Conservation (phyloP, 1,140 invertebrate species). For the Delia radicum region DNA sequence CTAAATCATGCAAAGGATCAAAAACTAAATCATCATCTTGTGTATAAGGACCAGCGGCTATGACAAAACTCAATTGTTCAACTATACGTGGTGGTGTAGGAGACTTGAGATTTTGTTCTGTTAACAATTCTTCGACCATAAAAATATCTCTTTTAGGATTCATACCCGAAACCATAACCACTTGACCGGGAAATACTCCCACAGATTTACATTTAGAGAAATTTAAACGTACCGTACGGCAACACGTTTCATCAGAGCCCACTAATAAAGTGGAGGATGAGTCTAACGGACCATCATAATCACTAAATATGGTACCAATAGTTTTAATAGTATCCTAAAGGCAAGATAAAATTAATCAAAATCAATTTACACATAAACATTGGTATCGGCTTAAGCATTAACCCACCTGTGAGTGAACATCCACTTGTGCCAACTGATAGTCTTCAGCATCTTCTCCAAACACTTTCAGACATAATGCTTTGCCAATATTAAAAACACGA, state of each 20-base stretch:
- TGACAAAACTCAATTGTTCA: constrained; percentile 68
- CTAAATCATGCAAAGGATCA: constrained; percentile 78
- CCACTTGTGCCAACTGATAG: constrained; percentile 29
- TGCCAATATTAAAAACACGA: constrained; percentile 32
- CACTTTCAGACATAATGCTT: constrained; percentile 27
- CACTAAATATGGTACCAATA: constrained; percentile 71
- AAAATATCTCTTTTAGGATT: constrained; percentile 71
- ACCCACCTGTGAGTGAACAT: constrained; percentile 30
- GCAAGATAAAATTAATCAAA: background rate
- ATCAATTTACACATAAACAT: background rate
- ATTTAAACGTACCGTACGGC: constrained; percentile 60
- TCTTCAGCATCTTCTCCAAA: constrained; percentile 27
- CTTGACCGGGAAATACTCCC: constrained; percentile 83
- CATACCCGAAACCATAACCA: constrained; percentile 71
- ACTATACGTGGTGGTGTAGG: constrained; percentile 41
- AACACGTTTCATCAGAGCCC: constrained; percentile 61
- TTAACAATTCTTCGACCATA: constrained; percentile 66
- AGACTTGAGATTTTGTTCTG: constrained; percentile 52
- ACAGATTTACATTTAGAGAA: constrained; percentile 67
- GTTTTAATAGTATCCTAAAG: constrained; percentile 25
- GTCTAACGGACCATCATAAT: constrained; percentile 71
- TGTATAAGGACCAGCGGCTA: constrained; percentile 83
- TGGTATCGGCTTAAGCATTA: background rate
- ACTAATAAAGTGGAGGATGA: constrained; percentile 69
- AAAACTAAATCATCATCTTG: constrained; percentile 73